These are phyloP conservation scores for Acleris holmiana DNA, from an alignment of 2,888 invertebrate species.

Conservation along the genomic window DNA sequence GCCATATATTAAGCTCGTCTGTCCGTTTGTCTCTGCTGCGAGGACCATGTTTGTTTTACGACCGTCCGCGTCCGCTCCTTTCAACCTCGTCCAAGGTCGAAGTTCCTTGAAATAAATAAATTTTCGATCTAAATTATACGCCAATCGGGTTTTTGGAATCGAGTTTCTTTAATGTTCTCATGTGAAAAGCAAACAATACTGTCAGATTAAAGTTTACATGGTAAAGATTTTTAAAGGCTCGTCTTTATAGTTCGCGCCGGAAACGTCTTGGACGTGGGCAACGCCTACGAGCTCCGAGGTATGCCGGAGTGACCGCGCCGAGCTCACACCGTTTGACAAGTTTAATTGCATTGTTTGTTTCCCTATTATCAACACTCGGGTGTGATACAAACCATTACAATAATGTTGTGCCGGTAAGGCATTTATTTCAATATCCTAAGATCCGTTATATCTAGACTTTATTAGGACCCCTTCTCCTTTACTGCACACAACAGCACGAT, in stretches of 20 bases:
- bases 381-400: background rate
- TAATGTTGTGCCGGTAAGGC: background rate
- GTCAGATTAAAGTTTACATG: slow-evolving; percentile 48
- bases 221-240: slow-evolving; percentile 49
- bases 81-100: slow-evolving; percentile 75
- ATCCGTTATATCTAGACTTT: background rate
- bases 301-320: slow-evolving; percentile 67
- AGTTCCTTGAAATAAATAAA: slow-evolving; percentile 57
- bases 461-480: slow-evolving; percentile 5
- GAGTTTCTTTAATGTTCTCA: slow-evolving; percentile 30
- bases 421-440: background rate
- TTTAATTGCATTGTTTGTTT: slow-evolving; percentile 69
- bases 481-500: slow-evolving; percentile 49
- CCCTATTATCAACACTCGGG: slow-evolving; percentile 48
- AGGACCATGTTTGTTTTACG: slow-evolving; percentile 78
- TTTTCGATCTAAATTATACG: slow-evolving; percentile 53
- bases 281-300: slow-evolving; percentile 60
- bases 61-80: slow-evolving; percentile 73
- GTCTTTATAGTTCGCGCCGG: slow-evolving; percentile 65
- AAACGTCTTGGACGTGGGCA: slow-evolving; percentile 75
- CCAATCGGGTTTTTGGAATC: slow-evolving; percentile 35
- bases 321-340: slow-evolving; percentile 62
- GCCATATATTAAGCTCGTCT: slow-evolving; percentile 72
- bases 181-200: slow-evolving; percentile 42
- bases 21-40: slow-evolving; percentile 72